A percentile compares a stretch with the other conserved stretches of the same genome.
phyloP scores from a whole-genome alignment of 2,113 vertebrate species.

The Laterallus jamaicensis region DNA sequence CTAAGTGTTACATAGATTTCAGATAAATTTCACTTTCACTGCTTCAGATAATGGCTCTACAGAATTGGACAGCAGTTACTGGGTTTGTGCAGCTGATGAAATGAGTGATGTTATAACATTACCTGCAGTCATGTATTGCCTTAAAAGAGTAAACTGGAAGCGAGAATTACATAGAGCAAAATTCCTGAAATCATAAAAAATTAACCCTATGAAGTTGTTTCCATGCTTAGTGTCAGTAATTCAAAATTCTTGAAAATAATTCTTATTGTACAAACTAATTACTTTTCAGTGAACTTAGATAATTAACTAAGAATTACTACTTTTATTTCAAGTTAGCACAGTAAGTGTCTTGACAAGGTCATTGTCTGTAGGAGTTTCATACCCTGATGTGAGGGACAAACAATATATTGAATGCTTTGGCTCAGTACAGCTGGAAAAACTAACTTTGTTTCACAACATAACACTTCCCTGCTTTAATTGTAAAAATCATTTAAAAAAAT shows the following conservation, averaged over 20 bases:
- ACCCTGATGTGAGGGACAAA: neutral
- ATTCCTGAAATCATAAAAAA: neutral
- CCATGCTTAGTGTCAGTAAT: neutral
- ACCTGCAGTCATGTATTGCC: neutral
- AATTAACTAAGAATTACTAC: neutral
- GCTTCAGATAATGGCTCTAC: neutral
- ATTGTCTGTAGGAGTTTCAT: neutral
- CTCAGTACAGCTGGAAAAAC: neutral
- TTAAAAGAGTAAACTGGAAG: neutral
- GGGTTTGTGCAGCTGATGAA: neutral
- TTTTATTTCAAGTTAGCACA: neutral
- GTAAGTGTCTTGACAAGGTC: neutral
- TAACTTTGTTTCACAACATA: neutral
- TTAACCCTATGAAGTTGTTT: neutral
- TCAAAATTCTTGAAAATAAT: neutral
- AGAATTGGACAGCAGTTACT: neutral
- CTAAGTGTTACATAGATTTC: neutral
- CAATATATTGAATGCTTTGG: neutral
- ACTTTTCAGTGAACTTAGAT: neutral
- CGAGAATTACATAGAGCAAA: neutral
- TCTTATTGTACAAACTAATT: neutral
- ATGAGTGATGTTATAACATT: neutral
- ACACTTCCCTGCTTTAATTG: neutral
- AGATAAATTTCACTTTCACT: neutral
- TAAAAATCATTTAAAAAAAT: no score